Evolutionary conservation across 2,113 vertebrate genomes (phyloP).

Genomic region (Malaclemys terrapin): DNA sequence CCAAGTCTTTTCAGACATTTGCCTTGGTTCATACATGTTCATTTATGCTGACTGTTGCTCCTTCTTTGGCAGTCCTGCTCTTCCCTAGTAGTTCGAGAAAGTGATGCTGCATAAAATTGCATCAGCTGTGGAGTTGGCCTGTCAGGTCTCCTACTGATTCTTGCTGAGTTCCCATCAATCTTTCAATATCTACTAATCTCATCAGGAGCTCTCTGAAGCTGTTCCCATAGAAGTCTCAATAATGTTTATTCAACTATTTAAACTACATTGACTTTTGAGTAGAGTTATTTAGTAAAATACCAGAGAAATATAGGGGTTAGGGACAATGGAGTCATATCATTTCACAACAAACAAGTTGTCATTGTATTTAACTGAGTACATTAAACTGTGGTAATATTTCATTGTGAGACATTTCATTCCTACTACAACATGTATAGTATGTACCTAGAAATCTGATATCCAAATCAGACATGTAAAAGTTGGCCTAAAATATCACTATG

Average conservation of each 20-base stretch:
- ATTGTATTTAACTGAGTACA: conserved; percentile 27
- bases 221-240: neutral
- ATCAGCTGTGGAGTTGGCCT: conserved; percentile 28
- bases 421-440: conserved; percentile 22
- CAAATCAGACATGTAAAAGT: neutral
- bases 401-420: neutral
- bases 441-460: conserved; percentile 39
- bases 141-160: conserved; percentile 37
- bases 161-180: conserved; percentile 7
- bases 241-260: neutral
- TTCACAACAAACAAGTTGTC: conserved; percentile 12
- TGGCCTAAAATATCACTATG: conserved; percentile 9
- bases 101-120: neutral
- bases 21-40: neutral
- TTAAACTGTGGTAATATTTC: neutral
- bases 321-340: conserved; percentile 13
- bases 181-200: neutral
- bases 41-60: neutral
- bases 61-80: conserved; percentile 39
- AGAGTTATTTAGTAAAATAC: fast-evolving
- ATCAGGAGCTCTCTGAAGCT: neutral
- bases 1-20: conserved; percentile 65
- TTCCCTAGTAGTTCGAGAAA: neutral
- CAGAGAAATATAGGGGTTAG: neutral
- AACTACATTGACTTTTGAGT: conserved; percentile 13